phyloP scores from a whole-genome alignment of 2,888 invertebrate species.

The Scrobipalpa atriplicella region DNA sequence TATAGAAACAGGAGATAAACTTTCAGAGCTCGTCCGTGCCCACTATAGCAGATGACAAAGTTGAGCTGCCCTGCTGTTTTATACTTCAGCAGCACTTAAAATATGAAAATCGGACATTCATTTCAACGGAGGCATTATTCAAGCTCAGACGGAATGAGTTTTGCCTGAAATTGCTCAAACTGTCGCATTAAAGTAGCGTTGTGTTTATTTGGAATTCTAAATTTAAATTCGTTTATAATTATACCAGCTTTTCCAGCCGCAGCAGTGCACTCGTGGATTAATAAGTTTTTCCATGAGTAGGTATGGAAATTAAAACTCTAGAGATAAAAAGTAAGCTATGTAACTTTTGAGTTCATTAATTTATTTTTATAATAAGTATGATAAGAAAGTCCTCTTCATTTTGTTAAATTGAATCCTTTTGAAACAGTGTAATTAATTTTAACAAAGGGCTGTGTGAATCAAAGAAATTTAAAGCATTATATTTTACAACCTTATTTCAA shows the following conservation, averaged over 20 bases:
- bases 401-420: no score
- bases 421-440: no score
- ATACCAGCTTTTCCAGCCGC: slow-evolving; percentile 43
- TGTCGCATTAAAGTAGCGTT: background rate
- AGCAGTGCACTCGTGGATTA: no score
- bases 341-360: no score
- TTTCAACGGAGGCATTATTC: slow-evolving; percentile 3
- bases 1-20: slow-evolving; percentile 30
- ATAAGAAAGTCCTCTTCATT: no score
- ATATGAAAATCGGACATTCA: slow-evolving; percentile 29
- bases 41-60: slow-evolving; percentile 28
- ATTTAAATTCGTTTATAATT: background rate
- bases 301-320: no score
- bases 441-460: no score
- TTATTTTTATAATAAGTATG: no score
- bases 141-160: background rate
- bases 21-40: slow-evolving; percentile 21
- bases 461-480: no score
- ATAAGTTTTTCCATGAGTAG: no score
- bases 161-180: background rate
- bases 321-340: no score
- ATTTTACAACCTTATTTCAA: no score
- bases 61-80: slow-evolving; percentile 27
- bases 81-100: slow-evolving; percentile 26
- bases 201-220: background rate